Percentiles rank a stretch among this genome's conserved stretches.
phyloP scores from a whole-genome alignment of 53 echinoderm and acorn worm genomes.

The Holothuria scabra region DNA sequence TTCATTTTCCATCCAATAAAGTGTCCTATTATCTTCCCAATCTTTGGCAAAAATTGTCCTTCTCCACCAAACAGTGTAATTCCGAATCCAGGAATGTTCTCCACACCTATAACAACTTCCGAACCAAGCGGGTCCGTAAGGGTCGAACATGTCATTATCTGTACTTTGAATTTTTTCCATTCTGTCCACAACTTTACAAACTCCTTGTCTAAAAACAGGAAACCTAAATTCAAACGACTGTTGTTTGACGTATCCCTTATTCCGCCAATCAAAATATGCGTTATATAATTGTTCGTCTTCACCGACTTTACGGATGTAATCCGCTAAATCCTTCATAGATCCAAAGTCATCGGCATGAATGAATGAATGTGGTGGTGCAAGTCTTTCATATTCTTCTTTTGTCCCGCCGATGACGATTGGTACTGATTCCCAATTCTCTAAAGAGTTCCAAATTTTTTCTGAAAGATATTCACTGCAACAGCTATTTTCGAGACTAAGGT shows the following conservation, averaged over 20 bases:
- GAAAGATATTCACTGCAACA: conserved; percentile 43
- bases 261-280: conserved; percentile 33
- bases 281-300: conserved; percentile 31
- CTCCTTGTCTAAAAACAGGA: conserved; percentile 22
- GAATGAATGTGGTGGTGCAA: conserved; percentile 29
- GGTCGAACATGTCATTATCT: neutral
- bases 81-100: conserved; percentile 11
- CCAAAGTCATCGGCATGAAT: conserved; percentile 39
- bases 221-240: neutral
- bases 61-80: conserved; percentile 18
- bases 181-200: conserved; percentile 15
- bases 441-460: conserved; percentile 34
- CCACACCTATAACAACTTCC: conserved; percentile 35
- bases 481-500: conserved; percentile 35
- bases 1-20: conserved; percentile 9
- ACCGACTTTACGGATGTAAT: conserved; percentile 6
- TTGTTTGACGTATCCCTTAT: conserved; percentile 2
- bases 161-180: neutral
- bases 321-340: conserved; percentile 30
- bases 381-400: conserved; percentile 14
- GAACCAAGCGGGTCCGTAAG: conserved; percentile 20
- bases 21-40: conserved; percentile 26
- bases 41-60: neutral
- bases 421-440: conserved; percentile 1
- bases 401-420: conserved; percentile 27